Evolutionary conservation across 2,888 invertebrate genomes (phyloP), one percentile per base, ranked within the genome.

Genomic region (Lymantria monacha): DNA sequence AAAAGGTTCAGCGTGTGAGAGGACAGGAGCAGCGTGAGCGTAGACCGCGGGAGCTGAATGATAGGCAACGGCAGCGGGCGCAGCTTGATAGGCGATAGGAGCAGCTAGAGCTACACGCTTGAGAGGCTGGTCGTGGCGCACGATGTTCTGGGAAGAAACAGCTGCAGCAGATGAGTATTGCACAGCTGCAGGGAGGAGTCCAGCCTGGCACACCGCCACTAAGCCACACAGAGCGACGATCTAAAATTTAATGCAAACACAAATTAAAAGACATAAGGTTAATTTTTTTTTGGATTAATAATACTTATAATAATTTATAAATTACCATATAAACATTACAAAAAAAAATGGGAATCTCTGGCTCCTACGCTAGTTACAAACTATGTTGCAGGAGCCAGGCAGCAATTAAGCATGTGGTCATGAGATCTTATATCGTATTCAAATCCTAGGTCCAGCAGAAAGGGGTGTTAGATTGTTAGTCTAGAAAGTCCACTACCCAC

Each of bases 141-240:
- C 68, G 59, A 80, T 74, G 69, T 69, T 79, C 51, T 79, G 79
- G 3, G 79, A 79, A 48, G 81, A 83, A 61, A 72, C 66, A 65
- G 72, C 66, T 75, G 81, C 50, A 42, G 77, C 74, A n/a, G 75
- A 57, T 30, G 76, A 75, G 63, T 76, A 74, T 69, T 83, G 81
- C 64, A 72, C 49, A 9, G 69, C 63, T 54, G 69, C 71, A 22
- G 80, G 61, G 63, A 83, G 55, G 8, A 84, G 74, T 51, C 82
- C 83, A 1, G 81, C 83, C 59, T 79, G 70, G 52, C 75, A 66
- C 47, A 74, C 79, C 2, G 79, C 80, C 66, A 78, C 69, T 15
- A 81, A 61, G 41, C 77, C 77, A 57, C 73, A 80, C 22, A 84
- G 58, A 12, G 72, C 68, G 55, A 85, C 59, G 5, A 85, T 55